Base-by-base conservation (phyloP, 2,113 vertebrate species). In the Microtus ochrogaster region DNA sequence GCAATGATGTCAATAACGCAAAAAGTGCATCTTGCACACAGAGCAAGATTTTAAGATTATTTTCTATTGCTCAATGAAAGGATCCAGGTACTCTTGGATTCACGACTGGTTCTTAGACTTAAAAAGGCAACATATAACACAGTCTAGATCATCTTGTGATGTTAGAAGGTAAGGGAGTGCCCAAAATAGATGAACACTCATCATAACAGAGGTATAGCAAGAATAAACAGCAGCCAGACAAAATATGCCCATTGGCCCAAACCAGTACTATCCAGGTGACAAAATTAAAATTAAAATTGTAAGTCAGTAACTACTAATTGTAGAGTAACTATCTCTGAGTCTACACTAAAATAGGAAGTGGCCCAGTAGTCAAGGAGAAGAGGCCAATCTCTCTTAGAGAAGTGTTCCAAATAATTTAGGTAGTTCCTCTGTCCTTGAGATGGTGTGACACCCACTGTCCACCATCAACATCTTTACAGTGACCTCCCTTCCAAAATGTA, bases 401-500 rank as follows among this genome's bases (percentile, higher is more conserved):
- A 78, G 41, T 73, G 92, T 84, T 83, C 44, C 63, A 82, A 77
- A 55, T 90, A 72, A 73, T 88, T 88, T 83, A 66, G 82, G 74
- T 24, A 65, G 79, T 2, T 61, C 41, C 4, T 82, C 49, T 78
- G 5, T 52, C 30, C 21, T 87, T 2, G 65, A 65, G 30, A 33
- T 36, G 16, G 33, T 5, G 1, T 28, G 70, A 2, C 21, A 49
- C 24, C 49, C 21, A 21, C 36, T n/a, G 39, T 33, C 30, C 49
- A 24, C 8, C 74, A 83, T 10, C 72, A 58, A 7, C 30, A 74
- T 28, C 52, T 68, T 10, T 84, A 41, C 12, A 49, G 8, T 58
- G 41, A 93, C 44, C 87, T 73, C 19, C 81, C 82, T 93, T 77
- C 33, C 82, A 73, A 94, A 72, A 58, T 77, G 55, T 16, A 77